These are phyloP conservation scores for Nasonia vitripennis DNA, from an alignment of 1,140 invertebrate species.

Conservation along the genomic window DNA sequence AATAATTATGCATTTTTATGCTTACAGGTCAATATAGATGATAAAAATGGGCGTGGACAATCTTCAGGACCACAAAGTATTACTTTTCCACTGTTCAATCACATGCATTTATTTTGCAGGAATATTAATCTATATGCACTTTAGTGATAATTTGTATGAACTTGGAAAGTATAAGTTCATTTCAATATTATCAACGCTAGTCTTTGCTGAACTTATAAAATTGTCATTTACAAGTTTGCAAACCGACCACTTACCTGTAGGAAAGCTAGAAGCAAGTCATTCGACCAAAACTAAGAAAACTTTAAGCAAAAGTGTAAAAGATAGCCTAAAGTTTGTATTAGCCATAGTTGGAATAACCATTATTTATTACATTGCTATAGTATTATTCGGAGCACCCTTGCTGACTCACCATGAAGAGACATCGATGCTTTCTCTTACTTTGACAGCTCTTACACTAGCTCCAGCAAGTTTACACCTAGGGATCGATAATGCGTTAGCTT, in stretches of 20 bases:
- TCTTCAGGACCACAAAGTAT: slow-evolving; percentile 62
- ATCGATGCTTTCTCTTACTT: slow-evolving; percentile 80
- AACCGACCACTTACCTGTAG: slow-evolving; percentile 56
- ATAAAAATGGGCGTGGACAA: slow-evolving; percentile 60
- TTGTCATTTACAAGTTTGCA: slow-evolving; percentile 64
- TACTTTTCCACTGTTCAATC: slow-evolving; percentile 69
- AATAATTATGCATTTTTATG: slow-evolving; percentile 19
- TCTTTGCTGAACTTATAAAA: slow-evolving; percentile 70
- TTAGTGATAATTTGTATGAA: slow-evolving; percentile 68
- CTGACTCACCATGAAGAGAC: slow-evolving; percentile 82
- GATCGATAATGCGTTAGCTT: slow-evolving; percentile 74
- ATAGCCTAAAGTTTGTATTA: slow-evolving; percentile 67
- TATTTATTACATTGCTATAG: slow-evolving; percentile 78
- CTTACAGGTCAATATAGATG: slow-evolving; percentile 29
- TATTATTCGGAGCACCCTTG: slow-evolving; percentile 86
- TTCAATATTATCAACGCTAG: slow-evolving; percentile 67
- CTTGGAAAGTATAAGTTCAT: slow-evolving; percentile 69
- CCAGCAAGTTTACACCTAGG: slow-evolving; percentile 80
- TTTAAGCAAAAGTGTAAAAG: slow-evolving; percentile 61
- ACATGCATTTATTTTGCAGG: slow-evolving; percentile 71
- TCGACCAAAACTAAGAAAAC: slow-evolving; percentile 60
- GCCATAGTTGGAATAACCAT: slow-evolving; percentile 63
- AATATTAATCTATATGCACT: slow-evolving; percentile 67
- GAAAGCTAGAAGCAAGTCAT: slow-evolving; percentile 55
- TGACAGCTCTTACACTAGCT: slow-evolving; percentile 81